Conservation (phyloP, 2,888 invertebrate genomes). For the Phania funesta region DNA sequence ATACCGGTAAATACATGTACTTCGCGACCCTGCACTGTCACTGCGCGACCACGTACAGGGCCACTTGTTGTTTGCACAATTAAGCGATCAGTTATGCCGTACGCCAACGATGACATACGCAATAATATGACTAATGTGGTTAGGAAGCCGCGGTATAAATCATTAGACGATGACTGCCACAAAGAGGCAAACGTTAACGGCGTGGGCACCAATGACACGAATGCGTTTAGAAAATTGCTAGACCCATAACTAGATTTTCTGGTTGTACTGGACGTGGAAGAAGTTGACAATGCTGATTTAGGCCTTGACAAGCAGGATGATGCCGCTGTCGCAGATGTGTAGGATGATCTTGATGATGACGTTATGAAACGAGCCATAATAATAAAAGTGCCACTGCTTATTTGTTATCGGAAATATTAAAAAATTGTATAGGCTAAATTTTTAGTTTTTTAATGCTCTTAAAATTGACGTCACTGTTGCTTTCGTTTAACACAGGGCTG, state of each 20-base stretch:
- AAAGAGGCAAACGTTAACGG: slow-evolving; percentile 19
- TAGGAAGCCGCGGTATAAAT: slow-evolving; percentile 68
- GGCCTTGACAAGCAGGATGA: not conserved
- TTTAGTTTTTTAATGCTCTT: not conserved
- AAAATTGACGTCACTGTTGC: not conserved
- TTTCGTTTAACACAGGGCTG: not conserved
- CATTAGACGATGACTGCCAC: slow-evolving; percentile 44
- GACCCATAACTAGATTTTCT: slow-evolving; percentile 29
- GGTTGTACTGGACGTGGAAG: slow-evolving; percentile 48
- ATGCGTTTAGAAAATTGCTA: slow-evolving; percentile 5
- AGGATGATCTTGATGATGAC: slow-evolving; percentile 11
- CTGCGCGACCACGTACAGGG: slow-evolving; percentile 89
- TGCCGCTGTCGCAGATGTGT: not conserved
- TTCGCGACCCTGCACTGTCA: slow-evolving; percentile 90
- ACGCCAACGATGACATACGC: slow-evolving; percentile 75
- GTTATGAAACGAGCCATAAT: slow-evolving; percentile 64
- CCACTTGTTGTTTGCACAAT: slow-evolving; percentile 92
- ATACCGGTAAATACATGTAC: slow-evolving; percentile 94
- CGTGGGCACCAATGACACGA: slow-evolving; percentile 15
- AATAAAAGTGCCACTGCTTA: slow-evolving; percentile 54
- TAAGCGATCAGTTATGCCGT: slow-evolving; percentile 84
- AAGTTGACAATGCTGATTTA: slow-evolving; percentile 7
- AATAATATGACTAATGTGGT: slow-evolving; percentile 73
- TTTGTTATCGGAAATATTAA: slow-evolving; percentile 14
- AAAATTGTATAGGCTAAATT: not conserved